A percentile compares a stretch with the other conserved stretches of the same genome.
Evolutionary conservation across 2,797 vertebrate genomes (phyloP).

Genomic region (Gallirallus australis): DNA sequence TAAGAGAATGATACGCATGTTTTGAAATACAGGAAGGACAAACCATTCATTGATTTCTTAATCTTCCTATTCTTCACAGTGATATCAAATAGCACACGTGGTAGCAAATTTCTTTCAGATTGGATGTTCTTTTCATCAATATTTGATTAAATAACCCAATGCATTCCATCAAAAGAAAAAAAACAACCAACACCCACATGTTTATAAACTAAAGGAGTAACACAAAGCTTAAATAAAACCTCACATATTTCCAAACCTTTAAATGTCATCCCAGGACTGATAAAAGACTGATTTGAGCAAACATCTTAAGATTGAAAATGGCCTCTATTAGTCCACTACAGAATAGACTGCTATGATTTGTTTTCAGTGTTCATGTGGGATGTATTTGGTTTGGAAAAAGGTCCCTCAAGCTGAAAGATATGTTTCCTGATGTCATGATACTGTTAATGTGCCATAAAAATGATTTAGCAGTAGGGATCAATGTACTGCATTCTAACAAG

Average conservation of each 20-base stretch:
- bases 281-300: neutral
- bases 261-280: neutral
- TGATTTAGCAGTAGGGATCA: slow-evolving; percentile 35
- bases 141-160: neutral
- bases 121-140: neutral
- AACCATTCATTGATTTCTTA: neutral
- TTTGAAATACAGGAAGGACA: neutral
- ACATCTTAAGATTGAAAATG: neutral
- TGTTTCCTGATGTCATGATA: slow-evolving; percentile 44
- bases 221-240: neutral
- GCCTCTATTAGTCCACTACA: neutral
- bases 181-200: neutral
- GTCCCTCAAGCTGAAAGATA: slow-evolving; percentile 33
- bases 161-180: neutral
- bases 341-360: neutral
- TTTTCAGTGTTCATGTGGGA: slow-evolving; percentile 12
- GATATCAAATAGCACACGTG: neutral
- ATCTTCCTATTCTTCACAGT: neutral
- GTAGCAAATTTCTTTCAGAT: neutral
- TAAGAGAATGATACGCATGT: neutral
- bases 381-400: slow-evolving; percentile 19
- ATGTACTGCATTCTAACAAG: slow-evolving; percentile 10
- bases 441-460: slow-evolving; percentile 57
- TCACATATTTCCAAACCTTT: neutral
- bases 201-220: neutral